Evolutionary conservation across 2,888 invertebrate genomes (phyloP).

Genomic region (Petrolisthes cinctipes): DNA sequence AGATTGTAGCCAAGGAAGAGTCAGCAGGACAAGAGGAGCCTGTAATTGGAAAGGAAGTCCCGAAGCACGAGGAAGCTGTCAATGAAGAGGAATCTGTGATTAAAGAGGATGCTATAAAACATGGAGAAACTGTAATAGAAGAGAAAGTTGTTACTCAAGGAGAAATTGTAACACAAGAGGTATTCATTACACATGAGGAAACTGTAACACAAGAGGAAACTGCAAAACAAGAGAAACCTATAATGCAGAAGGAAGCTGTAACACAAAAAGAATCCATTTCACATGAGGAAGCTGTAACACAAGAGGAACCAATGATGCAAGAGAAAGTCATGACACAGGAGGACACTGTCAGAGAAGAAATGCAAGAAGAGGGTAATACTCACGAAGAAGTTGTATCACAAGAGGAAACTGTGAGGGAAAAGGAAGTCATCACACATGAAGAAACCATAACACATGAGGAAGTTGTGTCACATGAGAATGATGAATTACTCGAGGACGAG

Average conservation of each 20-base stretch:
- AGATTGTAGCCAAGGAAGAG: background rate
- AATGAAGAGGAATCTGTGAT: background rate
- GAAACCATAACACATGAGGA: background rate
- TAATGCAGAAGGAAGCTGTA: background rate
- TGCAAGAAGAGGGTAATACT: background rate
- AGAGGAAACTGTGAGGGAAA: background rate
- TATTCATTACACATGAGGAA: background rate
- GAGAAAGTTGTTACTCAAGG: background rate
- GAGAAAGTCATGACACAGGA: background rate
- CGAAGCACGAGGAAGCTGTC: background rate
- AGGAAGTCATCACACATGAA: background rate
- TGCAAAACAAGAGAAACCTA: background rate
- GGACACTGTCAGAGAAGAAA: no score
- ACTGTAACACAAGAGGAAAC: background rate
- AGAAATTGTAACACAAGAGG: background rate
- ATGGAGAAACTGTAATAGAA: background rate
- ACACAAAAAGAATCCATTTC: background rate
- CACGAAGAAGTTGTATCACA: background rate
- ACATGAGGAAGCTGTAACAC: background rate
- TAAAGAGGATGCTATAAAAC: background rate
- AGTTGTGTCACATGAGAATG: background rate
- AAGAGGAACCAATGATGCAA: background rate
- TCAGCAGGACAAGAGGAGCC: background rate
- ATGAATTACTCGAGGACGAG: background rate
- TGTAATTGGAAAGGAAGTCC: background rate